These are phyloP conservation scores for Cryptosula pallasiana DNA, from an alignment of 2,888 invertebrate species.

Conservation along the genomic window DNA sequence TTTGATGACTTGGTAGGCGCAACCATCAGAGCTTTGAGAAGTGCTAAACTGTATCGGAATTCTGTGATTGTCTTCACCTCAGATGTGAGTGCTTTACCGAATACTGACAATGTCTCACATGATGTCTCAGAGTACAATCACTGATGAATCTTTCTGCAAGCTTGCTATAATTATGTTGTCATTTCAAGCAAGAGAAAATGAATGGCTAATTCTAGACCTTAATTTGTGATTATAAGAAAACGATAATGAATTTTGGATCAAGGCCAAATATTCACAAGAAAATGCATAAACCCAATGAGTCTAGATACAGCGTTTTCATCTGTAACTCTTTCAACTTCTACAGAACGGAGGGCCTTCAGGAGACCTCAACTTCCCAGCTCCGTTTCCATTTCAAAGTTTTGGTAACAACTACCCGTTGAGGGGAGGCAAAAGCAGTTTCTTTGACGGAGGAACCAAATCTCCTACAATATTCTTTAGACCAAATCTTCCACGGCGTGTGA, in stretches of 20 bases:
- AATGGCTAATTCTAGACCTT: no score
- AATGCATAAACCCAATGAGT: no score
- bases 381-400: constrained; percentile 4
- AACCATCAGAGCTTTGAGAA: constrained; percentile 64
- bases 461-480: constrained; percentile 7
- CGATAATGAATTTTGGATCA: no score
- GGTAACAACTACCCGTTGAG: constrained; percentile 23
- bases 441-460: constrained; percentile 13
- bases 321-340: no score
- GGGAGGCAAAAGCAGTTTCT: constrained; percentile 18
- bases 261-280: no score
- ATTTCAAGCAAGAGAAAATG: no score
- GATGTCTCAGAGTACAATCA: no score
- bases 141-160: no score
- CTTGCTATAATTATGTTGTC: no score
- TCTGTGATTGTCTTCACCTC: constrained; percentile 75
- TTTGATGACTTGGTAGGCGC: constrained; percentile 75
- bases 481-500: neutral
- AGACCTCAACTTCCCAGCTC: neutral
- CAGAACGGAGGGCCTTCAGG: constrained; percentile 16
- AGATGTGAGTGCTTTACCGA: constrained; percentile 75
- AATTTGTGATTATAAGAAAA: no score
- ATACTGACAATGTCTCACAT: no score
- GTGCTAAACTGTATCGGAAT: constrained; percentile 66
- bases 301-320: no score